phyloP scores from a whole-genome alignment of 2,113 vertebrate genomes.

The Myrmecobius fasciatus region DNA sequence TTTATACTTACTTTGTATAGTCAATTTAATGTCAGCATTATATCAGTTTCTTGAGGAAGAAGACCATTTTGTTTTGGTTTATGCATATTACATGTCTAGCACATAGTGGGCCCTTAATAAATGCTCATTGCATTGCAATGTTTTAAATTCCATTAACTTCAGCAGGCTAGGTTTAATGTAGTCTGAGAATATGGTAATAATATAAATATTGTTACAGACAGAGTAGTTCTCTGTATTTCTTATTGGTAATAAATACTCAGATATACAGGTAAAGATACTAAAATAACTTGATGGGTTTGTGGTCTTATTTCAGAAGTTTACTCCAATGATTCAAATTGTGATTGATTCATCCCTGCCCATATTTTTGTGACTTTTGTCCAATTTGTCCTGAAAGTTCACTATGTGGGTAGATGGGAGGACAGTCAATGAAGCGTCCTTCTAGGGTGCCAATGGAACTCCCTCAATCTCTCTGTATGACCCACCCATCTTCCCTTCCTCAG shows the following conservation, averaged over 20 bases:
- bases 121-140: neutral
- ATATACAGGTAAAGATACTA: neutral
- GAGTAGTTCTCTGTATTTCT: neutral
- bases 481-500: neutral
- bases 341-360: neutral
- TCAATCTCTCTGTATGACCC: neutral
- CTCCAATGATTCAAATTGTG: neutral
- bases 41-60: neutral
- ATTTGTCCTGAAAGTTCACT: neutral
- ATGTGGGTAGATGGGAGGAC: neutral
- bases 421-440: neutral
- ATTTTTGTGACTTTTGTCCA: neutral
- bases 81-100: neutral
- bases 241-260: neutral
- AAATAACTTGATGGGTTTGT: neutral
- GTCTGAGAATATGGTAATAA: neutral
- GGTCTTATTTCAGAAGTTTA: neutral
- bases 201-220: neutral
- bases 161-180: neutral
- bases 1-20: neutral
- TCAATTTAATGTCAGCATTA: neutral
- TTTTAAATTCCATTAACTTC: neutral
- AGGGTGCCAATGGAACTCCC: neutral
- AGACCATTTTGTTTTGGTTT: neutral
- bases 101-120: neutral